Evolutionary conservation across 2,888 invertebrate genomes (phyloP).

Genomic region (Leuctra nigra): DNA sequence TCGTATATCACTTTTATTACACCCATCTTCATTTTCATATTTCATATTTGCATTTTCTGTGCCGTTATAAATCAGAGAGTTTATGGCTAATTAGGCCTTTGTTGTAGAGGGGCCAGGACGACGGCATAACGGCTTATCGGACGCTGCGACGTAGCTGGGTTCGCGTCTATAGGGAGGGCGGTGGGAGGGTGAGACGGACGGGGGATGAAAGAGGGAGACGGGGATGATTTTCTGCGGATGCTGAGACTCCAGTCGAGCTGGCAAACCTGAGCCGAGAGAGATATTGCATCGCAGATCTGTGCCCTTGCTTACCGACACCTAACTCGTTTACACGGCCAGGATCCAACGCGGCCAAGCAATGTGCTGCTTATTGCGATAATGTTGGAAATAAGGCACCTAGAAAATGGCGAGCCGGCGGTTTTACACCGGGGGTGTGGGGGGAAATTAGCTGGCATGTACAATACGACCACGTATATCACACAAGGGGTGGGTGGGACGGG

Average conservation of each 20-base stretch:
- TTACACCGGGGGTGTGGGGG: constrained; percentile 11
- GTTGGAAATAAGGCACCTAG: constrained; percentile 25
- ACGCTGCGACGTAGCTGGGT: constrained; percentile 33
- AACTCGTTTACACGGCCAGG: constrained; percentile 17
- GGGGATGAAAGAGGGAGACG: constrained; percentile 25
- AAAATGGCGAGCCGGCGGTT: constrained; percentile 24
- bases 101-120: constrained; percentile 37
- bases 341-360: constrained; percentile 19
- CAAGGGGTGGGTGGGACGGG: constrained; percentile 4
- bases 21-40: constrained; percentile 60
- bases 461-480: constrained; percentile 24
- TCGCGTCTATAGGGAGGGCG: constrained; percentile 22
- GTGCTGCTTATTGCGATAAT: constrained; percentile 28
- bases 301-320: constrained; percentile 19
- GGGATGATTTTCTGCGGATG: constrained; percentile 24
- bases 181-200: constrained; percentile 17
- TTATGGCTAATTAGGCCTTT: constrained; percentile 56
- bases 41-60: constrained; percentile 54
- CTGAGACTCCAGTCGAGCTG: constrained; percentile 16
- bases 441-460: constrained; percentile 24
- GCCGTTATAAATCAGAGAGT: constrained; percentile 57
- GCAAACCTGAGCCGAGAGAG: constrained; percentile 13
- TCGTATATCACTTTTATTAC: constrained; percentile 48
- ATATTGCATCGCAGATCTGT: constrained; percentile 14
- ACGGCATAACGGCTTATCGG: constrained; percentile 45